A percentile compares a stretch with the other conserved stretches of the same genome.
Conservation (phyloP, 1,140 invertebrate genomes). For the Drosophila arizonae region DNA sequence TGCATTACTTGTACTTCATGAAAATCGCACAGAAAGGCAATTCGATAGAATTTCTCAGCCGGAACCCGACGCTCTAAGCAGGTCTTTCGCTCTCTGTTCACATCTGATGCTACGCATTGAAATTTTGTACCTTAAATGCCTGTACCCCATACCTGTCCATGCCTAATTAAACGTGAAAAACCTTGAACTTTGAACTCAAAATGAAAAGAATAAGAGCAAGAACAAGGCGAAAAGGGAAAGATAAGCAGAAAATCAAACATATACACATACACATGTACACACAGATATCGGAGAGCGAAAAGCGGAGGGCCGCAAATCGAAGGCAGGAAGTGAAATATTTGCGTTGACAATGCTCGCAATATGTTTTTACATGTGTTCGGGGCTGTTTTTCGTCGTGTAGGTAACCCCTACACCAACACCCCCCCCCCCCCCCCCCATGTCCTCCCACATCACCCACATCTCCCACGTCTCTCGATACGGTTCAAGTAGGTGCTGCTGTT, state of each 20-base stretch:
- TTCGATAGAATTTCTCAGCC: not conserved
- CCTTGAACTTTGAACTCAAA: constrained; percentile 67
- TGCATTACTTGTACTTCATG: not conserved
- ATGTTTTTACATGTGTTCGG: constrained; percentile 52
- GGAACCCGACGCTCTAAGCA: too few relatives aligned
- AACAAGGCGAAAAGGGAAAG: not conserved
- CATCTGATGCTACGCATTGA: not conserved
- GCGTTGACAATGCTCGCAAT: constrained; percentile 64
- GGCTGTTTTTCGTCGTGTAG: constrained; percentile 9
- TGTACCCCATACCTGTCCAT: too few relatives aligned
- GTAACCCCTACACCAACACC: not conserved
- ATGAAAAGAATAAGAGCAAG: not conserved
- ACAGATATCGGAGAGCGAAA: too few relatives aligned
- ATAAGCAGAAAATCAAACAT: constrained; percentile 10
- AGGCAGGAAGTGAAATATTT: constrained; percentile 78
- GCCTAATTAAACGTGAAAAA: constrained; percentile 50
- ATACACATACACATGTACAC: not conserved
- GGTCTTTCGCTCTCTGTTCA: too few relatives aligned
- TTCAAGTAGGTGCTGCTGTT: constrained; percentile 13
- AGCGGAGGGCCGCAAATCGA: constrained; percentile 42
- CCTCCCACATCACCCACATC: too few relatives aligned
- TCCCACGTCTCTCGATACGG: not conserved
- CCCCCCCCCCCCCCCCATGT: not conserved
- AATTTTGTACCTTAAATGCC: constrained; percentile 58
- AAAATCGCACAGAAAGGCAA: constrained; percentile 1